These are phyloP conservation scores for Pseudopipra pipra DNA, from an alignment of 2,113 vertebrate species.

Conservation along the genomic window DNA sequence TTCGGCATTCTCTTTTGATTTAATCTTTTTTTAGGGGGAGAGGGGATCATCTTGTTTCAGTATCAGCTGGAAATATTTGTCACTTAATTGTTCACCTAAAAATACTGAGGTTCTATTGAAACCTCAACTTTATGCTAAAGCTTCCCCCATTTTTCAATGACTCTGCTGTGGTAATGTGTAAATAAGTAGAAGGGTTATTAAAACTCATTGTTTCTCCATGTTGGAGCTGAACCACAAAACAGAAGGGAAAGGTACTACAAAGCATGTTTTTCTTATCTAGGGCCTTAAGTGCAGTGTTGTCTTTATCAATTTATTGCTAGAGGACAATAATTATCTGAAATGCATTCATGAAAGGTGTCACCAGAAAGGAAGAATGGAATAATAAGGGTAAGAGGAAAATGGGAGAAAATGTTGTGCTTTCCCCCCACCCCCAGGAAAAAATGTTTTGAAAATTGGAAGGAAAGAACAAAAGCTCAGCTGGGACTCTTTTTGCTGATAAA, in stretches of 20 bases:
- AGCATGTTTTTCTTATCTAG: not conserved
- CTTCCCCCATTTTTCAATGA: not conserved
- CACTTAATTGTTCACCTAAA: not conserved
- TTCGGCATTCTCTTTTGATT: not conserved
- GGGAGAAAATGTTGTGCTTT: not conserved
- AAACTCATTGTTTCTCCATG: not conserved
- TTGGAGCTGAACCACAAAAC: not conserved
- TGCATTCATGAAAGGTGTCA: not conserved
- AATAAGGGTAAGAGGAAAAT: not conserved
- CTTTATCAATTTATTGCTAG: not conserved
- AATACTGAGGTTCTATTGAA: not conserved
- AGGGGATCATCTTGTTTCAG: not conserved
- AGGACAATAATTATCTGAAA: not conserved
- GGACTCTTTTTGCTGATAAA: not conserved
- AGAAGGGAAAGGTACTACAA: not conserved
- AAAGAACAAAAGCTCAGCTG: not conserved
- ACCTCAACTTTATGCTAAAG: not conserved
- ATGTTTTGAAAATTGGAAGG: not conserved
- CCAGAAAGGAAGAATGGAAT: not conserved
- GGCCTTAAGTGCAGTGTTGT: not conserved
- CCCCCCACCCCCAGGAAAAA: not conserved
- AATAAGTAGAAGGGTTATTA: not conserved
- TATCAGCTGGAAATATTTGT: not conserved
- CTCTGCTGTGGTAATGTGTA: not conserved
- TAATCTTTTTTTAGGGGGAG: not conserved